phyloP scores from a whole-genome alignment of 1,140 invertebrate species.

The Aphelinus certus region DNA sequence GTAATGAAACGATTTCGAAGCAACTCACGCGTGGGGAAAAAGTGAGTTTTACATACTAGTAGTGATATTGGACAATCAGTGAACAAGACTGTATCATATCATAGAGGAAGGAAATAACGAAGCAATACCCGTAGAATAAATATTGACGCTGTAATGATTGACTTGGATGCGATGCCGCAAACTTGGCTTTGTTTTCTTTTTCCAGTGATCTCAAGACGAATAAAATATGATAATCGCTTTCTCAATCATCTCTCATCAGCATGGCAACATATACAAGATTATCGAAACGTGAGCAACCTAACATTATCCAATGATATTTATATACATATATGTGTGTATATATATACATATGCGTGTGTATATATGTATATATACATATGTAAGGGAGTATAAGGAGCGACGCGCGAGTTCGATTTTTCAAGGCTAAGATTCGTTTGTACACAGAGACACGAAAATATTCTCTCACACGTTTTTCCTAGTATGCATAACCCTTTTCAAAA shows the following conservation, averaged over 20 bases:
- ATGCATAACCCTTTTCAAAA: not conserved
- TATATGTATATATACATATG: not conserved
- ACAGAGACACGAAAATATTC: not conserved
- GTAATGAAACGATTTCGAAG: no score
- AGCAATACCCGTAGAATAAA: slow-evolving; percentile 57
- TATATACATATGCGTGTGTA: not conserved
- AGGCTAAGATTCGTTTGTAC: not conserved
- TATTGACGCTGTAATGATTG: slow-evolving; percentile 14
- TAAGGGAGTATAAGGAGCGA: not conserved
- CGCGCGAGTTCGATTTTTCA: not conserved
- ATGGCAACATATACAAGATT: not conserved
- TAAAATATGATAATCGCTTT: not conserved
- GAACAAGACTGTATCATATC: slow-evolving; percentile 66
- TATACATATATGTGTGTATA: slow-evolving; percentile 6
- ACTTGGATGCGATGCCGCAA: slow-evolving; percentile 5
- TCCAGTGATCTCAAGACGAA: slow-evolving; percentile 29
- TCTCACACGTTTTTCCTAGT: not conserved
- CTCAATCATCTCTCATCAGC: not conserved
- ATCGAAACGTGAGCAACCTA: not conserved
- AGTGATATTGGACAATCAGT: slow-evolving; percentile 68
- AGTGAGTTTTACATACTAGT: slow-evolving; percentile 42
- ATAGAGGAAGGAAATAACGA: slow-evolving; percentile 49
- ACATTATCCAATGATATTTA: not conserved
- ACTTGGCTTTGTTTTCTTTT: slow-evolving; percentile 20
- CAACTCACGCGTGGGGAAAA: not conserved